A percentile compares a stretch with the other conserved stretches of the same genome.
Evolutionary conservation across 2,888 invertebrate species (phyloP).

Genomic region (Patella pellucida): DNA sequence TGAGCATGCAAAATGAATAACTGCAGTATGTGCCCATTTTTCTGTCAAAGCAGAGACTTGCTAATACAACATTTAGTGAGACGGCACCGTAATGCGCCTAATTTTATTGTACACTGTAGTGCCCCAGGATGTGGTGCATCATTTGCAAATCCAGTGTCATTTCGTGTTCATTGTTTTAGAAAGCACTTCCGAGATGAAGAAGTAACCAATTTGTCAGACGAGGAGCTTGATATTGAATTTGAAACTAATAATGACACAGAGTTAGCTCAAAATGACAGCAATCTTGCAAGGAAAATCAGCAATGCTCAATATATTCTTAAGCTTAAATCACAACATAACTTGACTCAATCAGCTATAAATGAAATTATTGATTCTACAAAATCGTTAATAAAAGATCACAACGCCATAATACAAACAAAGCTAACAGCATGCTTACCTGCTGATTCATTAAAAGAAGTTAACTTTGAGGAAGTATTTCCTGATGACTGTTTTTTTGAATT

Average conservation of each 20-base stretch:
- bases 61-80: not conserved
- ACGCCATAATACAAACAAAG: not conserved
- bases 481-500: not conserved
- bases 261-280: not conserved
- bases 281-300: not conserved
- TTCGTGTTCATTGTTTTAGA: not conserved
- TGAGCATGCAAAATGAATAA: not conserved
- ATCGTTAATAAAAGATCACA: not conserved
- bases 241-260: not conserved
- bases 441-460: not conserved
- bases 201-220: not conserved
- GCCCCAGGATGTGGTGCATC: conserved; percentile 3
- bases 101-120: conserved; percentile 6
- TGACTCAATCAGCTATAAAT: not conserved
- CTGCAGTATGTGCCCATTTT: not conserved
- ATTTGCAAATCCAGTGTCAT: not conserved
- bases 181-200: not conserved
- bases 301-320: not conserved
- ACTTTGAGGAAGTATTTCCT: not conserved
- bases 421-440: not conserved
- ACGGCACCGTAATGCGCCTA: not conserved
- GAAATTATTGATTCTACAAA: not conserved
- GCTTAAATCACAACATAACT: conserved; percentile 3
- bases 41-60: not conserved
- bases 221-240: too few species aligned